Percentiles rank a stretch among this genome's conserved stretches.
phyloP scores from a whole-genome alignment of 2,888 invertebrate species.

The Oegoconia quadripuncta region DNA sequence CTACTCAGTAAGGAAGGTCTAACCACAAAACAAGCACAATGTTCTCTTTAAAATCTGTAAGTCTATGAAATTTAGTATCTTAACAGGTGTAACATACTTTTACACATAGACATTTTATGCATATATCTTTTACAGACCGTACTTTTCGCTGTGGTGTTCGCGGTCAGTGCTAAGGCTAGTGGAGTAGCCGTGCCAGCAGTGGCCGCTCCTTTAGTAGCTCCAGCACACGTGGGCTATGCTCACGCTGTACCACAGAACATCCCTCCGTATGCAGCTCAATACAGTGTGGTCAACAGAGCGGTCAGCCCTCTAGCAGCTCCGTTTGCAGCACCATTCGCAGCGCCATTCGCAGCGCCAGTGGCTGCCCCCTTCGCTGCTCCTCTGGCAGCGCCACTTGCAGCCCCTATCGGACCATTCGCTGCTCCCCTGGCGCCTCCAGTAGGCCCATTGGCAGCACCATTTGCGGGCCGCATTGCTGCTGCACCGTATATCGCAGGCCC shows the following conservation, averaged over 20 bases:
- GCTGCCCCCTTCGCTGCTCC: constrained; percentile 38
- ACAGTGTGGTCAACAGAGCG: constrained; percentile 75
- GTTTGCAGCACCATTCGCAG: constrained; percentile 26
- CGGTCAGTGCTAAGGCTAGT: constrained; percentile 56
- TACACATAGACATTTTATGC: neutral
- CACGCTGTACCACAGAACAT: constrained; percentile 81
- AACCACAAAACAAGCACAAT: constrained; percentile 60
- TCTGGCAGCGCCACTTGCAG: constrained; percentile 27
- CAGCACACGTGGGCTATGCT: constrained; percentile 78
- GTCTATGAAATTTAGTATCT: no score
- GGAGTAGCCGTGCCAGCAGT: constrained; percentile 54
- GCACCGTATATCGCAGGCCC: constrained; percentile 23
- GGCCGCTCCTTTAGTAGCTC: constrained; percentile 64
- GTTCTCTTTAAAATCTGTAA: constrained; percentile 75
- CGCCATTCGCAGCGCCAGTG: constrained; percentile 26
- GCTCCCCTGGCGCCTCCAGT: constrained; percentile 22
- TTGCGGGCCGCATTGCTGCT: constrained; percentile 34
- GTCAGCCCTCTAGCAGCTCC: constrained; percentile 41
- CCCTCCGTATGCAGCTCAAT: constrained; percentile 80
- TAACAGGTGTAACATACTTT: no score
- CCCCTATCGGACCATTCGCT: constrained; percentile 27
- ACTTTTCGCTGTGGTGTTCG: constrained; percentile 59
- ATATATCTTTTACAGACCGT: constrained; percentile 52
- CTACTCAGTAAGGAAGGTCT: constrained; percentile 69
- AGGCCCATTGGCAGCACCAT: constrained; percentile 27